phyloP scores from a whole-genome alignment of 2,888 invertebrate species.

The Leptinotarsa tumamoca region DNA sequence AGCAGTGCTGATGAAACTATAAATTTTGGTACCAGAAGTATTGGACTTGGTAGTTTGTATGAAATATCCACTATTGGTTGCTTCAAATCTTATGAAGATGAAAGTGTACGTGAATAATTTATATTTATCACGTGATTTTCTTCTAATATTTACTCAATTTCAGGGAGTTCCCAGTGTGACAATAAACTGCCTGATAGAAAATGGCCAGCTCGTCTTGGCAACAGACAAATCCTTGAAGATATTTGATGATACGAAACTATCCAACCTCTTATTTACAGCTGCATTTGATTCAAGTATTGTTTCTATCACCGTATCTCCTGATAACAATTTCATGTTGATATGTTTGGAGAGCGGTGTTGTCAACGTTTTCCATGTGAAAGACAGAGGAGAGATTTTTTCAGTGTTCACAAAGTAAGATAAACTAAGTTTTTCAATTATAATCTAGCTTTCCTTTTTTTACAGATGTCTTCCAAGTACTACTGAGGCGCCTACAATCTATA shows the following conservation, averaged over 20 bases:
- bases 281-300: conserved; percentile 33
- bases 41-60: conserved; percentile 66
- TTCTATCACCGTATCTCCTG: conserved; percentile 28
- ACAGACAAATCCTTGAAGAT: conserved; percentile 39
- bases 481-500: conserved; percentile 2
- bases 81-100: conserved; percentile 48
- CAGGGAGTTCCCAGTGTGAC: conserved; percentile 14
- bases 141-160: neutral
- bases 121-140: neutral
- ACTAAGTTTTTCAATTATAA: neutral
- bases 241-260: conserved; percentile 36
- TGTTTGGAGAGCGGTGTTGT: conserved; percentile 18
- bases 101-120: conserved; percentile 2
- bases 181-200: conserved; percentile 14
- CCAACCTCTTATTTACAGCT: conserved; percentile 26
- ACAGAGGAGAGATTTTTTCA: neutral
- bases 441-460: conserved; percentile 7
- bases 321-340: conserved; percentile 17
- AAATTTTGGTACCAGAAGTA: conserved; percentile 68
- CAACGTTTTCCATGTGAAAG: conserved; percentile 16
- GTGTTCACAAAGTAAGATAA: conserved; percentile 21
- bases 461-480: conserved; percentile 21
- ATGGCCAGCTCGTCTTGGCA: conserved; percentile 35
- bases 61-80: conserved; percentile 68
- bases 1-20: conserved; percentile 69